Evolutionary conservation across 2,888 invertebrate genomes (phyloP), one percentile per base, ranked within the genome.

Genomic region (Drosophila mayaguana): DNA sequence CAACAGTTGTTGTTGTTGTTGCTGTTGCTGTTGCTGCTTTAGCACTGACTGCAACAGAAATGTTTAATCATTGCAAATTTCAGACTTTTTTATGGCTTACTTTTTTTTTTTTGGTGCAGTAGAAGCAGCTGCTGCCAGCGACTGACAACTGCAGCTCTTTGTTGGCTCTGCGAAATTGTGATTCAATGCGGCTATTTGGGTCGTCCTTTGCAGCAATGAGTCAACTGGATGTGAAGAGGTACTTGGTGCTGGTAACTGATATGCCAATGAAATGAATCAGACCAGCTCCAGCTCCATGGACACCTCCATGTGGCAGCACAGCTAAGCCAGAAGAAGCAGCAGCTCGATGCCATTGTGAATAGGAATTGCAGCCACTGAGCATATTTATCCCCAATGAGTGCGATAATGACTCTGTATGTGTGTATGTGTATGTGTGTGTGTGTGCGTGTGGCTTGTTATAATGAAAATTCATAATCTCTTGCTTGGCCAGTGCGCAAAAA

Each of bases 391-490:
- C 48, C 48, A 50, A 50, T 46, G 22, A 48, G 20, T 42, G 34
- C 28, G 53, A 45, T 40, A 63, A 36, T 40, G 53, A 43, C 9
- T 56, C 12, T 28, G 43, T 18, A 22, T 38, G 22, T 53, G n/a
- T 50, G 46, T 57, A 43, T 36, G n/a, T 14, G 36, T 36, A 43
- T 36, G n/a, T 14, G 36, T 36, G 36, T 36, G 36, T 14, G 36
- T 0, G 2, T 34, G 42, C 28, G 12, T 43, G 28, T 22, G 12
- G 68, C 70, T 74, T 60, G 73, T 59, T 73, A 75, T 79, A 83
- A 86, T 86, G 86, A 75, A 87, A 84, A 89, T 87, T 69, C 88
- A 89, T 81, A 89, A 89, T 81, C 86, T 86, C 18, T 57, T 38
- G 50, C 57, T 60, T 60, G 80, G 63, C 60, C 80, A 64, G 61